phyloP scores from a whole-genome alignment of 2,113 vertebrate genomes.

The Ginglymostoma cirratum region DNA sequence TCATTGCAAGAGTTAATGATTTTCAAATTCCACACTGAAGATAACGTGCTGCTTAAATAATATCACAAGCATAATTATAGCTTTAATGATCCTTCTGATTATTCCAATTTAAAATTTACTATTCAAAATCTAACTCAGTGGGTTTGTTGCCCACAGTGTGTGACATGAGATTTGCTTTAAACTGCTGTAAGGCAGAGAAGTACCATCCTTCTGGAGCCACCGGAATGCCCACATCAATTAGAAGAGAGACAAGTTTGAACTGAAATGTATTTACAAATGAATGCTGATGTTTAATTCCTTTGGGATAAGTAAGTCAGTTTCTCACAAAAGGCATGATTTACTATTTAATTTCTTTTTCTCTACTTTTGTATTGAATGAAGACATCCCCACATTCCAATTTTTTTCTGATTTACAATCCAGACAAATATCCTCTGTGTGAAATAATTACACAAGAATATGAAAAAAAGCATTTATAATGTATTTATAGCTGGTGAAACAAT shows the following conservation, averaged over 20 bases:
- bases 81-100: background rate
- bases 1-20: background rate
- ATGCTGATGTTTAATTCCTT: conserved; percentile 5
- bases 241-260: conserved; percentile 22
- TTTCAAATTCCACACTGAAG: background rate
- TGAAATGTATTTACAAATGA: conserved; percentile 23
- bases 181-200: background rate
- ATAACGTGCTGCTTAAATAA: background rate
- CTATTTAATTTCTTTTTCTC: background rate
- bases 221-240: conserved; percentile 5
- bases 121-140: background rate
- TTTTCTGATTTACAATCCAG: background rate
- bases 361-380: background rate
- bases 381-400: background rate
- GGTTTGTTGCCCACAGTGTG: conserved; percentile 1
- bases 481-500: background rate
- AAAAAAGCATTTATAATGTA: background rate
- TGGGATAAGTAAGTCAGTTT: background rate
- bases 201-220: background rate
- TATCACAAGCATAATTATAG: background rate
- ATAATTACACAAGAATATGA: background rate
- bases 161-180: background rate
- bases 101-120: background rate
- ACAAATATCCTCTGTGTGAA: background rate
- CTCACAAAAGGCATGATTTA: background rate